phyloP scores from a whole-genome alignment of 2,888 invertebrate genomes.

The Theretra japonica region DNA sequence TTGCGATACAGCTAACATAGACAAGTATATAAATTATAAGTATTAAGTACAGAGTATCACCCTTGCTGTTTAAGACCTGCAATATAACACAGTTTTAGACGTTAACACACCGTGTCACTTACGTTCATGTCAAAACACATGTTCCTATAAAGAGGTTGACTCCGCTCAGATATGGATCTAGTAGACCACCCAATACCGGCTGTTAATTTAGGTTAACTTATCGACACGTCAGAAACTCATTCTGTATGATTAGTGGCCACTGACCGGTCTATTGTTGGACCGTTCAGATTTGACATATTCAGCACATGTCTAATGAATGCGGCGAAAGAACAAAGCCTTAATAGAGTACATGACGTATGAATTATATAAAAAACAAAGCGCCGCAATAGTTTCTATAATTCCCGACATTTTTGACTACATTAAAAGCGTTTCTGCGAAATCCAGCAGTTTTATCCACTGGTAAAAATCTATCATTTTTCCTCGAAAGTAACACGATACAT shows the following conservation, averaged over 20 bases:
- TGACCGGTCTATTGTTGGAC: not conserved
- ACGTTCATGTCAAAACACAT: not conserved
- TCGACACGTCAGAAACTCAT: slow-evolving; percentile 22
- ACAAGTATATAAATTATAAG: too few species aligned
- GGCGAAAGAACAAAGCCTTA: not conserved
- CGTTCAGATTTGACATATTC: not conserved
- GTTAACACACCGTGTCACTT: not conserved
- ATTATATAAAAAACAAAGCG: too few species aligned
- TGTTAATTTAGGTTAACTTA: slow-evolving; percentile 21
- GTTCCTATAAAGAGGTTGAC: not conserved
- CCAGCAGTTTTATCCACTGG: not conserved
- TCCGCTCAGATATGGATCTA: slow-evolving; percentile 1
- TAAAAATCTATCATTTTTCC: not conserved
- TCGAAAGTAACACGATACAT: not conserved
- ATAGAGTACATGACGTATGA: not conserved
- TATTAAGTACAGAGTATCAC: too few species aligned
- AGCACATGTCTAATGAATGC: slow-evolving; percentile 1
- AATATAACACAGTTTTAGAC: not conserved
- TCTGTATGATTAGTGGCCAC: slow-evolving; percentile 5
- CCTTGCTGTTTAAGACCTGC: too few species aligned
- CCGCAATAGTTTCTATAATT: not conserved
- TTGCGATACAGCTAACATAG: too few species aligned
- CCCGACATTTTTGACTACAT: not conserved
- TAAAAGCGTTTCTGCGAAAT: not conserved
- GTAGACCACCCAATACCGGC: slow-evolving; percentile 9